Conservation (phyloP, 2,888 invertebrate genomes). For the Drosophila koepferae region DNA sequence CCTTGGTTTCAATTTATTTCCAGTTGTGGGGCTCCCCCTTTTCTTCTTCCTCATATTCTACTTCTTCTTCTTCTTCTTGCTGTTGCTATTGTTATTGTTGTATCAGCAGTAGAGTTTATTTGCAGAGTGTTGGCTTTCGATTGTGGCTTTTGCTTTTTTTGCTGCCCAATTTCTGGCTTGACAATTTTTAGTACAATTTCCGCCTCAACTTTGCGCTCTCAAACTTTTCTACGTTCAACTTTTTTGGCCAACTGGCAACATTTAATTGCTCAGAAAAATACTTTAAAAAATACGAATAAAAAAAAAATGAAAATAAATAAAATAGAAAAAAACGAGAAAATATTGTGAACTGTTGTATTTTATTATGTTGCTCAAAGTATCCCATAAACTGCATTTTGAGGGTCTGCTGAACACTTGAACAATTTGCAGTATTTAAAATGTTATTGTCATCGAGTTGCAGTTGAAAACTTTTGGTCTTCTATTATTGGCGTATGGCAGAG, state of each 20-base stretch:
- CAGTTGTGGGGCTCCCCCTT: slow-evolving; percentile 24
- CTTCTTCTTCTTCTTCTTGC: slow-evolving; percentile 33
- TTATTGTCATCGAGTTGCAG: slow-evolving; percentile 58
- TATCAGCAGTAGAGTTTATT: slow-evolving; percentile 26
- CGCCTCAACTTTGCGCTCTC: slow-evolving; percentile 58
- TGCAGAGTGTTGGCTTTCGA: slow-evolving; percentile 46
- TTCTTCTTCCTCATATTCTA: slow-evolving; percentile 17
- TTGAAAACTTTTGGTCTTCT: slow-evolving; percentile 38
- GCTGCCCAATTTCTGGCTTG: slow-evolving; percentile 44
- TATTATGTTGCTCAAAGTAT: slow-evolving; percentile 59
- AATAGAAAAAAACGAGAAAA: slow-evolving; percentile 46
- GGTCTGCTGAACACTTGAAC: slow-evolving; percentile 53
- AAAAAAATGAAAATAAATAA: slow-evolving; percentile 17
- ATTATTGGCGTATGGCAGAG: neutral
- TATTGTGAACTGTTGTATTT: slow-evolving; percentile 75
- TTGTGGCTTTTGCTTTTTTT: slow-evolving; percentile 41
- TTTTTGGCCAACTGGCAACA: slow-evolving; percentile 73
- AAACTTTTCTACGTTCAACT: slow-evolving; percentile 72
- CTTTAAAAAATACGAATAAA: slow-evolving; percentile 35
- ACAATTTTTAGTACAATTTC: slow-evolving; percentile 58
- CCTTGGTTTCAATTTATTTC: slow-evolving; percentile 64
- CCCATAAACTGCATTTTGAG: slow-evolving; percentile 30
- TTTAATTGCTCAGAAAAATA: slow-evolving; percentile 83
- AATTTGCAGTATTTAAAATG: slow-evolving; percentile 61
- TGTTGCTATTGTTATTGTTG: slow-evolving; percentile 15